Evolutionary conservation across 2,888 invertebrate species (phyloP).

Genomic region (Muscina levida): DNA sequence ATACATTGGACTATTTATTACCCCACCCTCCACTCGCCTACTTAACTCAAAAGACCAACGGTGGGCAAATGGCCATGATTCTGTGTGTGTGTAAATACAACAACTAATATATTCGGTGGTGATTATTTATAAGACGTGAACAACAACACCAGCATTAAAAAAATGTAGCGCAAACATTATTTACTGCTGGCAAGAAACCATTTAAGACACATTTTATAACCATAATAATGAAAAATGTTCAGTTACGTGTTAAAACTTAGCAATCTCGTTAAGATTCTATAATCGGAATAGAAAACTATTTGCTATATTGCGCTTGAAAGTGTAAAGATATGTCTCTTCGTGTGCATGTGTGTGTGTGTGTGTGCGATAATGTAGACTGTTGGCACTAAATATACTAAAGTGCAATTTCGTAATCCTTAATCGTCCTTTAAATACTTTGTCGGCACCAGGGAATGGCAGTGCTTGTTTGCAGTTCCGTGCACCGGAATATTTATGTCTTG

Average conservation of each 20-base stretch:
- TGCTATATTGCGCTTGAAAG: background rate
- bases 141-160: too few relatives aligned
- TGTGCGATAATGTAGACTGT: background rate
- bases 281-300: background rate
- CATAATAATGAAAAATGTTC: constrained; percentile 36
- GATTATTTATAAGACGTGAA: background rate
- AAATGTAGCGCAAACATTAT: too few relatives aligned
- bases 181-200: constrained; percentile 14
- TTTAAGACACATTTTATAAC: constrained; percentile 20
- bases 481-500: constrained; percentile 9
- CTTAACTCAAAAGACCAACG: too few relatives aligned
- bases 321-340: too few relatives aligned
- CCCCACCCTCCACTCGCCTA: too few relatives aligned
- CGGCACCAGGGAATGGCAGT: background rate
- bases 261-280: constrained; percentile 13
- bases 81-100: constrained; percentile 1
- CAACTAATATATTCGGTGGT: background rate
- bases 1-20: too few relatives aligned
- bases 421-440: constrained; percentile 31
- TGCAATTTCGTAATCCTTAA: constrained; percentile 36
- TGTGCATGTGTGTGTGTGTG: background rate
- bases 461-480: background rate
- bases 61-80: background rate
- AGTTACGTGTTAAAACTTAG: constrained; percentile 31
- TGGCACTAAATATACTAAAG: constrained; percentile 14